Base-by-base conservation (phyloP, 2,797 vertebrate species). In the Margarornis squamiger region DNA sequence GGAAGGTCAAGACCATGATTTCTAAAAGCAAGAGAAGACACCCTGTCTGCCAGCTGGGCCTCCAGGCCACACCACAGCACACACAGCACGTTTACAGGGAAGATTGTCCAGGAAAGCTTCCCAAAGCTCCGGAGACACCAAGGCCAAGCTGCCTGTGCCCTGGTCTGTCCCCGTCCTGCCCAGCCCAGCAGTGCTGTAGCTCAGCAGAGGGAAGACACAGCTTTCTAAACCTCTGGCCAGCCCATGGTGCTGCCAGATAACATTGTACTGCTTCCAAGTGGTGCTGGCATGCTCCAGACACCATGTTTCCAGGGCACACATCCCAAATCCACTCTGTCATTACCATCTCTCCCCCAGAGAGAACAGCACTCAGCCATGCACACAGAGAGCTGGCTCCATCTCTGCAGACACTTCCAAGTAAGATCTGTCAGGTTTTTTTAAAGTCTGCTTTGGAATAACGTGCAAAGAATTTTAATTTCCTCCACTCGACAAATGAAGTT, bases 31-130 rank as follows among this genome's bases (percentile, higher is more conserved):
- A 32, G 81, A 63, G 20, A 20, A 3, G 43, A 29, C 21, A 32
- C 14, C 1, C 6, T 17, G 48, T 21, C 39, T 82, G 83, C 86
- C 88, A 68, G 63, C 61, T 61, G 34, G 23, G 59, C 27, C 67
- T 65, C 58, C 45, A 18, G 36, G 36, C 10, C 80, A 61, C 20
- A 45, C 14, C 80, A 34, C 8, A 19, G 57, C 29, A 27, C 1
- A 0, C 80, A 34, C 8, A 19, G 57, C 29, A 27, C 1, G 0
- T 12, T 29, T 5, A 9, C 23, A 71, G 38, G 10, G 10, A 32
- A 34, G 26, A 18, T 1, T 34, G 52, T 12, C 65, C 36, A 36
- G 72, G 8, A 46, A 45, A 70, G 51, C 51, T 30, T 18, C 51
- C 51, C 27, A 30, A 49, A 52, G 66, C 13, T 32, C 83, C 34